phyloP scores from a whole-genome alignment of 2,113 vertebrate species.

The Spea multiplicata region DNA sequence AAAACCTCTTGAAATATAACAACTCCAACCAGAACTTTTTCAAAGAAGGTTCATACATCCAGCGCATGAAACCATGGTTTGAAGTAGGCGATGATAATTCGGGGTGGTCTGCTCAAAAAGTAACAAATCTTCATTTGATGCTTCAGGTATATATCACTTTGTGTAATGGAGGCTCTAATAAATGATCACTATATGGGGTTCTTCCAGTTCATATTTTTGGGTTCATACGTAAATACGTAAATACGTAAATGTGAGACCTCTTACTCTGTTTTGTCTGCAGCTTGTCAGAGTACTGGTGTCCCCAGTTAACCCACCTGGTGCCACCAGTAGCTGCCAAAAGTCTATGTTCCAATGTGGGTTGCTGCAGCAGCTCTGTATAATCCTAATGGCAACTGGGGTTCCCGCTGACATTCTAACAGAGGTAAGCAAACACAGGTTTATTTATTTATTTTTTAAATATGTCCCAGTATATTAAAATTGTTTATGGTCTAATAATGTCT shows the following conservation, averaged over 20 bases:
- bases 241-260: background rate
- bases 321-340: constrained; percentile 92
- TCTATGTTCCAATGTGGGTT: constrained; percentile 93
- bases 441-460: background rate
- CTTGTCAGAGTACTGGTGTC: constrained; percentile 92
- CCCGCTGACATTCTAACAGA: constrained; percentile 96
- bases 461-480: background rate
- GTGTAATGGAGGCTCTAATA: background rate
- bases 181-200: background rate
- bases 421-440: constrained; percentile 57
- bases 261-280: constrained; percentile 57
- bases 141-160: constrained; percentile 76
- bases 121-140: constrained; percentile 97
- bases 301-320: constrained; percentile 91
- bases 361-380: constrained; percentile 91
- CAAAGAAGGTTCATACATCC: constrained; percentile 97
- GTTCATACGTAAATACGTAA: no score
- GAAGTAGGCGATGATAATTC: constrained; percentile 95
- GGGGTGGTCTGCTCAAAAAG: constrained; percentile 97
- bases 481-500: background rate
- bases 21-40: constrained; percentile 99
- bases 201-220: constrained; percentile 22
- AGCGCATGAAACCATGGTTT: constrained; percentile 98
- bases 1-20: constrained; percentile 93
- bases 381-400: constrained; percentile 95